Evolutionary conservation across 2,888 invertebrate genomes (phyloP).

Genomic region (Drosophila ochracea): DNA sequence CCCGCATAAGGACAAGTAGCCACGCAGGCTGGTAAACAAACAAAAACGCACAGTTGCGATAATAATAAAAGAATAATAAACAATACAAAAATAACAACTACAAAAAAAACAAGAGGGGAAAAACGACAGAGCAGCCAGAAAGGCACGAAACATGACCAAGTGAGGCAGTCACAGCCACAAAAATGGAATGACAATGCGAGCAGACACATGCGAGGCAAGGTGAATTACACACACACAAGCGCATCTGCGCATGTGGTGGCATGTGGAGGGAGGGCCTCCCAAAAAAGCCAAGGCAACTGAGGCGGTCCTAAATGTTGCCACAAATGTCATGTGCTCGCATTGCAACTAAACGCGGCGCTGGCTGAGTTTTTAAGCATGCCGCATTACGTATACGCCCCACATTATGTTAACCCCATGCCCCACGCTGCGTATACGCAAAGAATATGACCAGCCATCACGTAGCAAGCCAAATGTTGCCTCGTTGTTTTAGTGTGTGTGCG

Average conservation of each 20-base stretch:
- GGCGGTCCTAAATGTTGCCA: conserved; percentile 59
- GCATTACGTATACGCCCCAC: conserved; percentile 72
- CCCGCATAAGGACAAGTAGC: conserved; percentile 39
- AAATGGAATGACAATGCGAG: conserved; percentile 53
- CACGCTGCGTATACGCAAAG: conserved; percentile 52
- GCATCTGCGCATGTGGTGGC: neutral
- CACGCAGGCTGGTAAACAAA: neutral
- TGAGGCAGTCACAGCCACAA: conserved; percentile 29
- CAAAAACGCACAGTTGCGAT: conserved; percentile 56
- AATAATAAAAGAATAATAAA: conserved; percentile 74
- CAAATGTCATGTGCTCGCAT: conserved; percentile 67
- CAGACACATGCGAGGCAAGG: conserved; percentile 47
- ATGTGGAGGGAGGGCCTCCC: neutral
- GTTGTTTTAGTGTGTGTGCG: conserved; percentile 57
- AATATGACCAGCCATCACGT: conserved; percentile 74
- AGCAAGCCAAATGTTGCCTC: conserved; percentile 57
- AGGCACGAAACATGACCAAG: conserved; percentile 45
- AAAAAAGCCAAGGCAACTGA: conserved; percentile 51
- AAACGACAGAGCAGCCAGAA: conserved; percentile 9
- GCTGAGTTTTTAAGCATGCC: conserved; percentile 61
- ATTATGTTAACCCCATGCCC: conserved; percentile 47
- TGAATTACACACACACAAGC: conserved; percentile 23
- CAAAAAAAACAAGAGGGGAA: conserved; percentile 22
- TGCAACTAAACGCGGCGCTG: conserved; percentile 61
- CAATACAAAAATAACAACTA: conserved; percentile 47